Base-by-base conservation (phyloP, 37 sponge, comb jelly and placozoan genomes). In the Theonella swinhoei region DNA sequence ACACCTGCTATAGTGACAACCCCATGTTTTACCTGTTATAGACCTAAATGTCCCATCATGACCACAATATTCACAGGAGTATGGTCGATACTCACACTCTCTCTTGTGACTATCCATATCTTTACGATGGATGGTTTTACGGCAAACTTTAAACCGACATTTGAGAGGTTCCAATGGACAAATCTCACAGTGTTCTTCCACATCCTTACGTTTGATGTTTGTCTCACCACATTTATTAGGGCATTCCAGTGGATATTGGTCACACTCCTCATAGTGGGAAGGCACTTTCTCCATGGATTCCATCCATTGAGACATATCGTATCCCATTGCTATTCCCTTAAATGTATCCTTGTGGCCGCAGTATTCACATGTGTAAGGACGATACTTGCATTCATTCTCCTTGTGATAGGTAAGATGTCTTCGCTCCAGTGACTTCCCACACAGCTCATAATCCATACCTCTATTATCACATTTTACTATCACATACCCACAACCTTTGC, bases 51-150 rank as follows among this genome's bases (percentile, higher is more conserved):
- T 78, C 24, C 34, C 39, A 20, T 64, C 4, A 22, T 64, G 64
- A 20, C 34, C 65, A 38, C 78, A 78, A 40, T 78, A 63, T 25
- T 78, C 41, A 36, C 78, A 78, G 26, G 8, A 1, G 64, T 78
- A 35, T 39, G 23, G 78, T 3, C 78, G 78, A 22, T 64, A 35
- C 9, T 34, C 4, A 36, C 78, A 78, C 19, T 63, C 39, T 7
- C n/a, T 78, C 24, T 28, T 2, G 39, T 30, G 65, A 22, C 61
- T 61, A 23, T 63, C 41, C 5, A 2, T 2, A 14, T 47, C 54
- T 47, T 47, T 47, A 17, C 54, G 7, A 47, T 17, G 54, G 14
- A 47, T 47, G 54, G 7, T 14, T 17, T 7, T 14, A 17, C 54
- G 11, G 54, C 54, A 47, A 14, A 47, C n/a, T n/a, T n/a, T n/a